These are phyloP conservation scores for Koerneria pararmatus DNA, from an alignment of 2,888 invertebrate genomes.

Conservation along the genomic window DNA sequence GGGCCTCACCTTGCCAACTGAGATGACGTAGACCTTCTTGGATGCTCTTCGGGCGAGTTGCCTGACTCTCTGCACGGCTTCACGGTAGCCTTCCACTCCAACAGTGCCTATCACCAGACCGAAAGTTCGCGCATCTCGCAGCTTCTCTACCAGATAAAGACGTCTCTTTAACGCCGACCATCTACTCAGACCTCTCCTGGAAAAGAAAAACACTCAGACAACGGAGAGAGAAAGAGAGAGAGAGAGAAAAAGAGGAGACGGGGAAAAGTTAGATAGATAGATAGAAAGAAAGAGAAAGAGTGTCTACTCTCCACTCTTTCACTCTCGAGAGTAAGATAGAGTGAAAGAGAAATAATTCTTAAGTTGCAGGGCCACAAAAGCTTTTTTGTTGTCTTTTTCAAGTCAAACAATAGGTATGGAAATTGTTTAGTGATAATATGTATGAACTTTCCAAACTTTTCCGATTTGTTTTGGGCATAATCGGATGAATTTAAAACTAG, in stretches of 20 bases:
- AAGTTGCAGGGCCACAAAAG: too few species aligned
- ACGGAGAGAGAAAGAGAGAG: not conserved
- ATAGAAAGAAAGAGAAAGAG: not conserved
- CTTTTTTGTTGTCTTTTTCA: too few species aligned
- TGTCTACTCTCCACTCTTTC: not conserved
- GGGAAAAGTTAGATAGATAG: not conserved
- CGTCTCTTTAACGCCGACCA: conserved; percentile 70
- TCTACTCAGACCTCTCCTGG: conserved; percentile 13
- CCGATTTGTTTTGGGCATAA: too few species aligned
- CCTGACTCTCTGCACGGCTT: conserved; percentile 51
- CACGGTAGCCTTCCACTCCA: conserved; percentile 70
- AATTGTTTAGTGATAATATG: too few species aligned
- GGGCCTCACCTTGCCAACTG: conserved; percentile 75
- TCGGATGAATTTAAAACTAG: too few species aligned
- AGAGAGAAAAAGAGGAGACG: not conserved
- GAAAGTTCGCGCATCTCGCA: conserved; percentile 78
- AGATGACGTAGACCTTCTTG: conserved; percentile 84
- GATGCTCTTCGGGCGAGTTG: conserved; percentile 71
- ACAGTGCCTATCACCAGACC: conserved; percentile 86
- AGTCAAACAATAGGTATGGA: too few species aligned
- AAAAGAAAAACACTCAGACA: not conserved
- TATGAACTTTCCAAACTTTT: too few species aligned
- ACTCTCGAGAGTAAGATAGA: not conserved
- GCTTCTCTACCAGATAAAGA: conserved; percentile 80
- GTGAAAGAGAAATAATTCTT: not conserved